Percentiles rank a stretch among this genome's conserved stretches.
Evolutionary conservation across 2,113 vertebrate genomes (phyloP).

Genomic region (Suncus etruscus): DNA sequence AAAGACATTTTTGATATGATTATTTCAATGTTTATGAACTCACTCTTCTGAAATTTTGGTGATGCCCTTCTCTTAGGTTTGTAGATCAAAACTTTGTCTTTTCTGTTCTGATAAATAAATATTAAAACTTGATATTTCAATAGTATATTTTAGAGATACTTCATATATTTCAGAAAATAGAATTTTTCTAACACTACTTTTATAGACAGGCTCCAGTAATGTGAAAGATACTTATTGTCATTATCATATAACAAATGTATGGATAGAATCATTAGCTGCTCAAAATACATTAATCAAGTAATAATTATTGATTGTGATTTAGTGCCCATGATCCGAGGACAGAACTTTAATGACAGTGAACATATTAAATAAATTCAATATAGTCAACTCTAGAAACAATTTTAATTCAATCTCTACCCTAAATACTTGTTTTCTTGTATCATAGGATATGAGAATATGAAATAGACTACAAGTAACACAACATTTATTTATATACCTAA

Average conservation of each 20-base stretch:
- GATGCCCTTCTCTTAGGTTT: not conserved
- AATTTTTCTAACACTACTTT: conserved; percentile 15
- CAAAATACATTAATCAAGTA: not conserved
- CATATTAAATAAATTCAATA: not conserved
- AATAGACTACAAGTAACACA: too few species aligned
- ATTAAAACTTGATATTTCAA: not conserved
- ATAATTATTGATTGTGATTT: not conserved
- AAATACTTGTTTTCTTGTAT: not conserved
- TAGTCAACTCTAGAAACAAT: not conserved
- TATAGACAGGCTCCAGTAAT: not conserved
- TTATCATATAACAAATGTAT: too few species aligned
- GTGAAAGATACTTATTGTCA: too few species aligned
- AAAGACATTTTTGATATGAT: not conserved
- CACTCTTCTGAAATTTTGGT: not conserved
- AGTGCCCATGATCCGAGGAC: not conserved
- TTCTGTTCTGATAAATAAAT: not conserved
- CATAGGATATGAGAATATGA: not conserved
- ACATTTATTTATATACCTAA: not conserved
- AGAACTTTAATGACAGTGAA: not conserved
- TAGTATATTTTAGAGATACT: not conserved
- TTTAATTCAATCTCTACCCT: not conserved
- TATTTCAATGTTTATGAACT: not conserved
- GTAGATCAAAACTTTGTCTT: not conserved
- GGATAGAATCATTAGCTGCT: not conserved
- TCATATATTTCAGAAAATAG: not conserved